Evolutionary conservation across 2,797 vertebrate genomes (phyloP), one percentile per base, ranked within the genome.

Genomic region (Darevskia nairensis): DNA sequence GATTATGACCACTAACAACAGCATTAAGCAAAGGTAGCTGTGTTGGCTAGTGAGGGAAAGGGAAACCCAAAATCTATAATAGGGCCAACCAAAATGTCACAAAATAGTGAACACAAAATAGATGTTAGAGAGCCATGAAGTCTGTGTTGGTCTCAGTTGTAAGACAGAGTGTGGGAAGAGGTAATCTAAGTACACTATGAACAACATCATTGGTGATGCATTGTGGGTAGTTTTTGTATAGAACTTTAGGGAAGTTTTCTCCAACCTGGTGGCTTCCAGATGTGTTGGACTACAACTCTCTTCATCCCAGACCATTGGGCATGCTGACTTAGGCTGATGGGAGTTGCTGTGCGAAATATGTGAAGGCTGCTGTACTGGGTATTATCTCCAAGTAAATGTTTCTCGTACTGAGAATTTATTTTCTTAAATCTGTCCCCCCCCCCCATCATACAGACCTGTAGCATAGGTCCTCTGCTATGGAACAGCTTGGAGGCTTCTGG

Each of bases 361-460:
- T 15, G 3, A 4, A 55, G 50, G 50, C 50, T 55, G 50, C 50
- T 55, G 50, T 55, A 55, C 50, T 72, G n/a, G n/a, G 69, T 32
- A 71, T 32, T 35, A 72, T 15, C 13, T 50, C 2, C 17, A 50
- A 59, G 3, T 66, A 35, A 23, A 39, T 41, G 32, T 81, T 81
- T 39, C 23, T 66, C 75, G 6, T 82, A 82, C 61, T 84, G 90
- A 86, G 90, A 66, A 80, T 86, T 2, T 41, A 6, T 32, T 69
- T 79, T 80, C 64, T 86, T 69, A 71, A 55, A 39, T 71, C 25
- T 79, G 10, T 69, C 4, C 39, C 39, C 88, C 27, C 1, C 41
- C 87, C 61, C 35, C 74, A 46, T 46, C 41, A 50, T 46, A 25
- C 32, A 41, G 17, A 25, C 23, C 5, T 50, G n/a, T 79, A 15